Base-by-base conservation (phyloP, 2,113 vertebrate genomes). In the Anseranas semipalmata region DNA sequence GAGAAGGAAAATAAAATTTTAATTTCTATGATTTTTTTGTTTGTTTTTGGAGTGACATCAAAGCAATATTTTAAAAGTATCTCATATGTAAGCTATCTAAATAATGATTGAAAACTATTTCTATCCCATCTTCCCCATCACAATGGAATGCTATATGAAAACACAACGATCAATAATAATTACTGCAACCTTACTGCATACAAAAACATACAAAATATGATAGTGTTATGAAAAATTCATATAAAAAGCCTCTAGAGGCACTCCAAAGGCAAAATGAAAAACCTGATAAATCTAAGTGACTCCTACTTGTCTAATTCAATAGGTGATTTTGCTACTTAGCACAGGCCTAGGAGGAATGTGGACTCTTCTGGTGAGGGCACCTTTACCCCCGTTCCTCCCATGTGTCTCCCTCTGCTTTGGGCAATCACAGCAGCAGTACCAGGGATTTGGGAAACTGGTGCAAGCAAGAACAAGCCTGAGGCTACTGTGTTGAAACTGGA, bases 391-490 rank as follows among this genome's bases (percentile, higher is more conserved):
- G 3, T 3, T 12, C 13, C 18, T 93, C 60, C 85, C 65, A 52
- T 0, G 5, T 73, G 63, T 85, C 66, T 89, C 60, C 33, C 80
- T 43, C 56, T 33, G 28, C 55, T 77, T 37, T 63, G 15, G 8
- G 43, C 50, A 77, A 56, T 78, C 6, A 3, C 55, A 62, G 50
- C 41, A 76, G 76, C 48, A 75, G 32, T 62, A 39, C 19, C 60
- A 65, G n/a, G 53, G 58, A 52, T 79, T 76, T 75, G 63, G 67
- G 59, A 95, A 94, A 82, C 35, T 70, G 92, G 70, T 79, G 39
- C 70, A 91, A 89, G 71, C 39, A 56, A 77, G 28, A 82, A 80
- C 58, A 92, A 48, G 92, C 85, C 86, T 63, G 74, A 92, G 90
- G 91, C 80, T 76, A 68, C 48, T 27, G 32, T 35, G 14, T 37